Conservation (phyloP, 2,113 vertebrate genomes). For the Halichoeres trimaculatus region DNA sequence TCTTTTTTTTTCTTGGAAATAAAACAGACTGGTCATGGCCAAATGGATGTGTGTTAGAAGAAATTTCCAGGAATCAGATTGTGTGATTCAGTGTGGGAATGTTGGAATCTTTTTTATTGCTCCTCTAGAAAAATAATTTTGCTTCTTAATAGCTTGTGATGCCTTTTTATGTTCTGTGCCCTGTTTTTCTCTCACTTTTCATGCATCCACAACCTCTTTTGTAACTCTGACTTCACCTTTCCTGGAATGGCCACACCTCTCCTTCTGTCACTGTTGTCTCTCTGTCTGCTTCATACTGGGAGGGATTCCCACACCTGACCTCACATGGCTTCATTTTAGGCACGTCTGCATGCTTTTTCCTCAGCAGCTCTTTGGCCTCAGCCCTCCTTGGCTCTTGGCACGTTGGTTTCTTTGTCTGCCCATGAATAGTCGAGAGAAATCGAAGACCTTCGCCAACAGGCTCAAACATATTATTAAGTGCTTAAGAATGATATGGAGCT, state of each 20-base stretch:
- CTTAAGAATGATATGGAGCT: slow-evolving; percentile 46
- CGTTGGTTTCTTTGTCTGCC: slow-evolving; percentile 13
- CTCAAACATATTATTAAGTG: slow-evolving; percentile 64
- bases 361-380: slow-evolving; percentile 13
- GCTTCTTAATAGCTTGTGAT: slow-evolving; percentile 54
- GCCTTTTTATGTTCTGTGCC: slow-evolving; percentile 39
- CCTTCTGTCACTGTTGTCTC: slow-evolving; percentile 23
- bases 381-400: slow-evolving; percentile 41
- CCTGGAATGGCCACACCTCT: slow-evolving; percentile 48
- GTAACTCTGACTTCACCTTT: slow-evolving; percentile 55
- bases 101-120: slow-evolving; percentile 59
- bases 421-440: slow-evolving; percentile 49
- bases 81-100: slow-evolving; percentile 59
- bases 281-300: slow-evolving; percentile 13
- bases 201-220: slow-evolving; percentile 32
- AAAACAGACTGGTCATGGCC: slow-evolving; percentile 30
- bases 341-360: slow-evolving; percentile 29
- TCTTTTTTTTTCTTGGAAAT: slow-evolving; percentile 48
- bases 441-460: slow-evolving; percentile 57
- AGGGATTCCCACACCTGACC: slow-evolving; percentile 62
- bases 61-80: slow-evolving; percentile 54
- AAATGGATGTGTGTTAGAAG: slow-evolving; percentile 53
- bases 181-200: slow-evolving; percentile 26
- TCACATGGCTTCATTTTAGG: slow-evolving; percentile 45
- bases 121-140: slow-evolving; percentile 58